Evolutionary conservation across 2,113 vertebrate genomes (phyloP).

Genomic region (Lipophrys pholis): DNA sequence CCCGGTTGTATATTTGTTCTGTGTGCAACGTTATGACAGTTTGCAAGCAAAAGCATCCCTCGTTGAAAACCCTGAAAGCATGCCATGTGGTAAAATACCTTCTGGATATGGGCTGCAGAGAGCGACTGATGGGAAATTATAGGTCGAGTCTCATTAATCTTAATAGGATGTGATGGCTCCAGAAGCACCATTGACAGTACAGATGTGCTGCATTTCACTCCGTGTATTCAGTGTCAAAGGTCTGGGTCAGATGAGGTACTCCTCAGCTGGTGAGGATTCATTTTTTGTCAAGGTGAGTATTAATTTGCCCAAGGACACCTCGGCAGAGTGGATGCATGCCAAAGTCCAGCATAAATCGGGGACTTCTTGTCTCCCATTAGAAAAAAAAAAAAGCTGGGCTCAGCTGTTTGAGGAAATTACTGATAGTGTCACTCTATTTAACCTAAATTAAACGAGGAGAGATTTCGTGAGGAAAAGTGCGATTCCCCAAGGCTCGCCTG

Average conservation of each 20-base stretch:
- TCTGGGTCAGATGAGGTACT: slow-evolving; percentile 22
- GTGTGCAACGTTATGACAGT: not conserved
- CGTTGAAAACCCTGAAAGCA: not conserved
- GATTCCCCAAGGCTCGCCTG: not conserved
- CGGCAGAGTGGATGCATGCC: slow-evolving; percentile 22
- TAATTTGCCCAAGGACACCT: slow-evolving; percentile 50
- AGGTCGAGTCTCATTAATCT: slow-evolving; percentile 22
- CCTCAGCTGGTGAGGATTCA: slow-evolving; percentile 6
- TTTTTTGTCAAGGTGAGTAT: slow-evolving; percentile 39
- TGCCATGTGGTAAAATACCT: slow-evolving; percentile 1
- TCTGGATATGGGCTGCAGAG: slow-evolving; percentile 4
- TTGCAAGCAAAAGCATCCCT: not conserved
- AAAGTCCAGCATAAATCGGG: slow-evolving; percentile 9
- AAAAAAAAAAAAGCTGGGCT: slow-evolving; percentile 25
- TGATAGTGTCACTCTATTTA: slow-evolving; percentile 20
- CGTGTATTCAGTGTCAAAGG: slow-evolving; percentile 25
- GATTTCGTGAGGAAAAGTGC: not conserved
- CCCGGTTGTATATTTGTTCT: not conserved
- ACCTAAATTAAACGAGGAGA: not conserved
- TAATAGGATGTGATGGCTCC: not conserved
- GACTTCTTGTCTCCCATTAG: slow-evolving; percentile 20
- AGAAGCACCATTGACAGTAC: slow-evolving; percentile 4
- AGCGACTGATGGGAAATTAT: slow-evolving; percentile 17
- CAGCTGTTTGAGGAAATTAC: slow-evolving; percentile 41
- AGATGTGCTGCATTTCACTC: slow-evolving; percentile 4